Evolutionary conservation across 2,888 invertebrate genomes (phyloP).

Genomic region (Busseola fusca): DNA sequence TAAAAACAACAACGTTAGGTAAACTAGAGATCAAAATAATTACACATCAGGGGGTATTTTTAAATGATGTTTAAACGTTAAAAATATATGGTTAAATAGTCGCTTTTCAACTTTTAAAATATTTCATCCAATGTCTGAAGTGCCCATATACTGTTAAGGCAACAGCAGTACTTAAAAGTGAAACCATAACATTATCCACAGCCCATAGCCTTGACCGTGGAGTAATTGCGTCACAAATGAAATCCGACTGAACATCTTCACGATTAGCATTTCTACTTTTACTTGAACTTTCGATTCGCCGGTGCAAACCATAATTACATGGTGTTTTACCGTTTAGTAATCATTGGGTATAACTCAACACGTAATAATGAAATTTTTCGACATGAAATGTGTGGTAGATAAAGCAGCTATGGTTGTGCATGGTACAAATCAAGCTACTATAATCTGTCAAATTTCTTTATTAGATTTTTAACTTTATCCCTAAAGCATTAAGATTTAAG

Average conservation of each 20-base stretch:
- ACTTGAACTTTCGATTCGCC: conserved; percentile 78
- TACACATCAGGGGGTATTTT: background rate
- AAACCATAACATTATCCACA: conserved; percentile 68
- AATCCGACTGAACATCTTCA: conserved; percentile 69
- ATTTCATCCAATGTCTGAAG: background rate
- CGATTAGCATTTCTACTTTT: conserved; percentile 81
- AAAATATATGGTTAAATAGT: background rate
- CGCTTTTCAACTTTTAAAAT: background rate
- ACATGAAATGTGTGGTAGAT: background rate
- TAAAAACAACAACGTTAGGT: conserved; percentile 6
- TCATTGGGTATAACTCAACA: conserved; percentile 9
- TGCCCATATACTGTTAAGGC: conserved; percentile 5
- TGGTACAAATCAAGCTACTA: too few relatives aligned
- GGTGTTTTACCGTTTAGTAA: conserved; percentile 57
- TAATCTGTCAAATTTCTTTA: too few relatives aligned
- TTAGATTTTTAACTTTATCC: too few relatives aligned
- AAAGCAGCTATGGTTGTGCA: background rate
- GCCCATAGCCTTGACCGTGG: conserved; percentile 65
- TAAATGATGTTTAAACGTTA: background rate
- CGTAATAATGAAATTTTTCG: conserved; percentile 1
- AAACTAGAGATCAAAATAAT: background rate
- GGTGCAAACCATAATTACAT: conserved; percentile 64
- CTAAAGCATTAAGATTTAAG: too few relatives aligned
- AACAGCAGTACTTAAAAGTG: conserved; percentile 68
- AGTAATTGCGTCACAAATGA: conserved; percentile 75